Base-by-base conservation (phyloP, 2,888 invertebrate genomes). In the Abrostola triplasia region DNA sequence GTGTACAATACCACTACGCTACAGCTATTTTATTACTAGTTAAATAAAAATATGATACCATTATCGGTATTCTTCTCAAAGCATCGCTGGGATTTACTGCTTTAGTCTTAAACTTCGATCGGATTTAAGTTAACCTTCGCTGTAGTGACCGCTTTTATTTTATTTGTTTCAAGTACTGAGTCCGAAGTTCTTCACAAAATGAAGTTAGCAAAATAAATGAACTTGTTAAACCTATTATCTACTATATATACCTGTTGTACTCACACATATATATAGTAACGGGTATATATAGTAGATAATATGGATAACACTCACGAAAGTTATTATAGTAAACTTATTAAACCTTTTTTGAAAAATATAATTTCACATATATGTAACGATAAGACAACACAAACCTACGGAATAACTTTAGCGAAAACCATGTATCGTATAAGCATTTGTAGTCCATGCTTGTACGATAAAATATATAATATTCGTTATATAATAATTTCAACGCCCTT, bases 91-190 rank as follows among this genome's bases (percentile, higher is more conserved):
- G 70, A 68, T 77, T 68, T 68, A 77, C 72, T 69, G 67, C 60
- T 74, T 69, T 44, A 49, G 62, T 64, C 61, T 68, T 55, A 50
- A 58, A 64, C 57, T 72, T 59, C 38, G 52, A 58, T 57, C 37
- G 59, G 65, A 65, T 77, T 72, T 64, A 64, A 72, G 54, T 66
- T 53, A 67, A 75, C 72, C 61, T 75, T 62, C 13, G 51, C 49
- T 47, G 52, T 35, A 69, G 56, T 64, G 67, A 65, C 63, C 58
- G 48, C 57, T 64, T 72, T 69, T 36, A 38, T 72, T 77, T 74
- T 67, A 65, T 67, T 76, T 76, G 66, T 76, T 70, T 59, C 42
- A 52, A 69, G 65, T 62, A 53, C 57, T 63, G 58, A 59, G 64
- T 69, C 38, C 44, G 59, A 56, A 58, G 58, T 57, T 55, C 60